These are phyloP conservation scores for Diogma glabrata DNA, from an alignment of 2,888 invertebrate species.

Conservation along the genomic window DNA sequence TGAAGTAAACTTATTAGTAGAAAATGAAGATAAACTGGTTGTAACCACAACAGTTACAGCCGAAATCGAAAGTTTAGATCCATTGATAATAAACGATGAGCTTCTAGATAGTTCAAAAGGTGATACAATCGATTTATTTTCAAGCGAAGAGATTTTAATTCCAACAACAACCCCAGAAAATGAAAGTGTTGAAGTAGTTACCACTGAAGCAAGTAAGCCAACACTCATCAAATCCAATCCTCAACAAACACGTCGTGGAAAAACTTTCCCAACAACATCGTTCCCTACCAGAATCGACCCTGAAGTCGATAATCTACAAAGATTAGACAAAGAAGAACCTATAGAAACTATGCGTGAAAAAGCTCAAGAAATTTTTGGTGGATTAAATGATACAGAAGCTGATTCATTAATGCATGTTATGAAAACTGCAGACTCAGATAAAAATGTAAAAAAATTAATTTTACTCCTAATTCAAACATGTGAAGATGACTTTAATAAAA, in stretches of 20 bases:
- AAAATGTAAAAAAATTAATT: conserved; percentile 60
- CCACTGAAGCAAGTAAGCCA: conserved; percentile 22
- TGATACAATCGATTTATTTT: conserved; percentile 5
- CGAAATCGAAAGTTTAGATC: conserved; percentile 60
- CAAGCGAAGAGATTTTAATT: conserved; percentile 16
- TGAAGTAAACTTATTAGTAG: no score
- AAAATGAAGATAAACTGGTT: no score
- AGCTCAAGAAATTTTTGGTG: conserved; percentile 64
- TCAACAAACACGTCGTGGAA: conserved; percentile 14
- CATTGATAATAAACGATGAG: conserved; percentile 58
- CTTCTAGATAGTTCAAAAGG: conserved; percentile 34
- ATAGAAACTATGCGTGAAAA: conserved; percentile 43
- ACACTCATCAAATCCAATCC: no score
- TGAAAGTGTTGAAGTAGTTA: conserved; percentile 18
- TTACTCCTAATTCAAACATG: conserved; percentile 68
- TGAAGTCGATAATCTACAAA: neutral
- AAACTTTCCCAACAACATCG: conserved; percentile 16
- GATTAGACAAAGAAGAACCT: conserved; percentile 3
- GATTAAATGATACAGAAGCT: conserved; percentile 61
- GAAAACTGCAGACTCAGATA: conserved; percentile 68
- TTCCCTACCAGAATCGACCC: conserved; percentile 10
- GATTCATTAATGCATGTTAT: conserved; percentile 66
- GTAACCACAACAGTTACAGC: no score
- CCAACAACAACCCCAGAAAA: conserved; percentile 18
- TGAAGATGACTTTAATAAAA: conserved; percentile 57